A percentile compares a stretch with the other conserved stretches of the same genome.
Evolutionary conservation across 2,113 vertebrate genomes (phyloP).

Genomic region (Prietella phreatophila): DNA sequence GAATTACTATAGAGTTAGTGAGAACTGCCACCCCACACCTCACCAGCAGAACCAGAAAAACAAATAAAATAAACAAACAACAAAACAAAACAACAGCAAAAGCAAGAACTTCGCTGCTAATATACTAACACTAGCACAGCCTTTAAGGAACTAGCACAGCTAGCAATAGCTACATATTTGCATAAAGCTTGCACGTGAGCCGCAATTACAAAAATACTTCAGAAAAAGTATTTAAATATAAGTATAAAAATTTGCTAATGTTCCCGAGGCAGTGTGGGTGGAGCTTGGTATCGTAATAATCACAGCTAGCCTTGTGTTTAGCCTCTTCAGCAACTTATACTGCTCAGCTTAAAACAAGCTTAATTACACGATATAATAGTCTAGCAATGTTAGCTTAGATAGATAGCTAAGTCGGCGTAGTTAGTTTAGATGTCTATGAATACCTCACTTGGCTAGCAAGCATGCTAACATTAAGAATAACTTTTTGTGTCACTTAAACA

Average conservation of each 20-base stretch:
- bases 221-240: background rate
- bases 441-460: background rate
- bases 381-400: background rate
- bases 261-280: background rate
- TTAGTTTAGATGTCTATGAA: background rate
- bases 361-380: background rate
- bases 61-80: slow-evolving; percentile 38
- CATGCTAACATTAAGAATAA: background rate
- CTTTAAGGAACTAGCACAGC: slow-evolving; percentile 23
- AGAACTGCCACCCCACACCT: slow-evolving; percentile 65
- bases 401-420: background rate
- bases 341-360: background rate
- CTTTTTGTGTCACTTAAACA: no score
- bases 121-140: background rate
- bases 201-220: background rate
- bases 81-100: slow-evolving; percentile 54
- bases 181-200: background rate
- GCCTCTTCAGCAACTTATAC: no score
- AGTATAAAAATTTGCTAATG: background rate
- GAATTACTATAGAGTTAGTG: slow-evolving; percentile 73
- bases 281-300: background rate
- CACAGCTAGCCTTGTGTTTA: background rate
- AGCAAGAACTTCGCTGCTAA: slow-evolving; percentile 18
- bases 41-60: slow-evolving; percentile 69
- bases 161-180: slow-evolving; percentile 18